These are phyloP conservation scores for Phylloscopus trochiloides DNA, from an alignment of 2,113 vertebrate species.

Conservation along the genomic window DNA sequence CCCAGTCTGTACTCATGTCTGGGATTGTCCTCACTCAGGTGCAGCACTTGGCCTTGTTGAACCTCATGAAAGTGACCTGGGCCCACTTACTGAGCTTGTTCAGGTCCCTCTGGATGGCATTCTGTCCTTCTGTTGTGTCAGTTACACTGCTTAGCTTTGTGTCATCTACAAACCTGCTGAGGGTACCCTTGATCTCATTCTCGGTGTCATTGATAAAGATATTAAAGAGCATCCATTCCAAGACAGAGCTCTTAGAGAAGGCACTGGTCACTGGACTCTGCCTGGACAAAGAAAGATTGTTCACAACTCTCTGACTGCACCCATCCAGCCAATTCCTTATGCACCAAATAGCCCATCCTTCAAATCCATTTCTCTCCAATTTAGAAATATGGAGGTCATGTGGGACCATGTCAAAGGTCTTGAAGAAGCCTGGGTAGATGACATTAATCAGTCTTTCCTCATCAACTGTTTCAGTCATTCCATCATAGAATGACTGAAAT, in stretches of 20 bases:
- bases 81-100: not conserved
- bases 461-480: not conserved
- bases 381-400: not conserved
- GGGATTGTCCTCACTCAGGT: accelerated
- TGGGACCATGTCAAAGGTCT: not conserved
- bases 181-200: not conserved
- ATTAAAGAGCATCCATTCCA: not conserved
- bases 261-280: not conserved
- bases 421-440: not conserved
- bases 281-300: not conserved
- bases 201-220: not conserved
- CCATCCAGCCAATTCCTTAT: not conserved
- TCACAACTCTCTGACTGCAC: not conserved
- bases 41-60: not conserved
- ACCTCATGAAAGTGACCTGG: not conserved
- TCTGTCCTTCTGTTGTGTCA: not conserved
- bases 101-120: not conserved
- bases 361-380: not conserved
- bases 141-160: not conserved
- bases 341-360: not conserved
- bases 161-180: not conserved
- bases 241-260: not conserved
- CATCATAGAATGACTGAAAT: not conserved
- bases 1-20: not conserved
- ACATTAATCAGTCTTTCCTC: not conserved